A percentile compares a stretch with the other conserved stretches of the same genome.
Evolutionary conservation across 2,797 vertebrate genomes (phyloP).

Genomic region (Loris lydekkerianus): DNA sequence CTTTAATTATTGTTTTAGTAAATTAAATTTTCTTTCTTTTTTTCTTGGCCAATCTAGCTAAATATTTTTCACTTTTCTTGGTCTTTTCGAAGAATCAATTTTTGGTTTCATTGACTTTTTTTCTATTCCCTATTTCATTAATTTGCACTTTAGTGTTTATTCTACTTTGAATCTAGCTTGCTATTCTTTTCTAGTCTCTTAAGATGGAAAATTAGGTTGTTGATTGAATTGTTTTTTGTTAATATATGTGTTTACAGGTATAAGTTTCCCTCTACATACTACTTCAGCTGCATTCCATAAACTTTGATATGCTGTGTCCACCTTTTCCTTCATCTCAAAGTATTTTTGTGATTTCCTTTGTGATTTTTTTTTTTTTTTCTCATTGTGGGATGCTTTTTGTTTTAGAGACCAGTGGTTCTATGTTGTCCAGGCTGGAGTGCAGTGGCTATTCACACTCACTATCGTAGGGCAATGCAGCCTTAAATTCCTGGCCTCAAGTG

Average conservation of each 20-base stretch:
- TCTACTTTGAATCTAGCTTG: constrained; percentile 25
- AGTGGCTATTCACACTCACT: neutral
- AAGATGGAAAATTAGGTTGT: neutral
- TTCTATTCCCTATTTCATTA: neutral
- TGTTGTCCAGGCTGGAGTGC: neutral
- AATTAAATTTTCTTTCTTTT: neutral
- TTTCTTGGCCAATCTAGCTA: neutral
- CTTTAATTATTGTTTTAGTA: neutral
- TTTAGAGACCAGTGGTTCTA: neutral
- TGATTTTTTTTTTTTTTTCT: constrained; percentile 20
- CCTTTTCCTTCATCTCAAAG: neutral
- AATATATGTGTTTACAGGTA: constrained; percentile 40
- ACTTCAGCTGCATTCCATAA: neutral
- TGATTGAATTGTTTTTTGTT: constrained; percentile 28
- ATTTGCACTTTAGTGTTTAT: neutral
- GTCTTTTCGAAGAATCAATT: neutral
- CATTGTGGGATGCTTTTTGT: neutral
- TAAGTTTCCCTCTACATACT: neutral
- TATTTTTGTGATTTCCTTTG: constrained; percentile 23
- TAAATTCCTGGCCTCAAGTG: neutral
- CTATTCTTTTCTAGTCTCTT: constrained; percentile 26
- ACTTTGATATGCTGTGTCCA: neutral
- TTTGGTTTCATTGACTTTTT: neutral
- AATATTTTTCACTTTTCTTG: constrained; percentile 33
- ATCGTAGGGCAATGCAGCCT: neutral